phyloP scores from a whole-genome alignment of 1,140 invertebrate genomes.

The Cherax destructor region DNA sequence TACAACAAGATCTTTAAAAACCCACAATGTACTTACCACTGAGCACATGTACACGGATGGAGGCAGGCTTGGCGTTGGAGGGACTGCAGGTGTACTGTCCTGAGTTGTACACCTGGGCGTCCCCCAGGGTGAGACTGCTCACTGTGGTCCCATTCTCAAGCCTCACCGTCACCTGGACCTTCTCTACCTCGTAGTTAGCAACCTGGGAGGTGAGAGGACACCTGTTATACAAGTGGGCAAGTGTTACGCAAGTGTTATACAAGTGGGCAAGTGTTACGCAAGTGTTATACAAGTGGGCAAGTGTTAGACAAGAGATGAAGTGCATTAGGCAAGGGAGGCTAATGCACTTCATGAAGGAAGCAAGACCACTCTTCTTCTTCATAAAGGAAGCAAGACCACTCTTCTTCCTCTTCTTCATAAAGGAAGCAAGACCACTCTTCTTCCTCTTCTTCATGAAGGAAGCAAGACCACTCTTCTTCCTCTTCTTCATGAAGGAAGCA shows the following conservation, averaged over 20 bases:
- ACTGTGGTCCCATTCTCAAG: conserved; percentile 27
- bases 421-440: no score
- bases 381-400: no score
- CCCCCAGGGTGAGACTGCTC: conserved; percentile 31
- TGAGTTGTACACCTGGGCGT: conserved; percentile 41
- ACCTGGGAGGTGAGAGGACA: not conserved
- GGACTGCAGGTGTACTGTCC: conserved; percentile 45
- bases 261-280: not conserved
- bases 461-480: no score
- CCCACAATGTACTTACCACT: conserved; percentile 34
- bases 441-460: no score
- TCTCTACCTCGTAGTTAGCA: conserved; percentile 29
- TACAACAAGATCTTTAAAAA: no score
- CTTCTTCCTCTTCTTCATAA: no score
- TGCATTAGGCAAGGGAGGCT: no score
- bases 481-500: no score
- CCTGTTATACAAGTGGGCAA: not conserved
- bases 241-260: not conserved
- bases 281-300: not conserved
- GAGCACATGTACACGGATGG: conserved; percentile 38
- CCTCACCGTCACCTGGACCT: conserved; percentile 43
- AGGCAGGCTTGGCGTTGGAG: conserved; percentile 38
- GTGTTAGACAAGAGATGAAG: no score
- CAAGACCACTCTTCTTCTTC: no score
- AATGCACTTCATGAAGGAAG: no score